Base-by-base conservation (phyloP, 2,888 invertebrate species). In the Bruchidius siliquastri region DNA sequence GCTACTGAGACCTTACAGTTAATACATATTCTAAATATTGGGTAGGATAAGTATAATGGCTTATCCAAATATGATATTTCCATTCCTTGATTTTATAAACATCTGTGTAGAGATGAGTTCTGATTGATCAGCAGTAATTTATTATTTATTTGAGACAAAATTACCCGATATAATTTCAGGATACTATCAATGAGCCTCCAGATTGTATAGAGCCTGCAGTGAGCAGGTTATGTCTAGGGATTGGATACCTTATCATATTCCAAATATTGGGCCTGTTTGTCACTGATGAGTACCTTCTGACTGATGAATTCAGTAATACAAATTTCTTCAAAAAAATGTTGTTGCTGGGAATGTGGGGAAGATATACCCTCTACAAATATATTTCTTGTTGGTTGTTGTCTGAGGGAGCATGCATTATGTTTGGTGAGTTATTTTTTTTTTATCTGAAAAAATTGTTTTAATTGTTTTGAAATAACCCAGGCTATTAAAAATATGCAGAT, bases 301-400 rank as follows among this genome's bases (percentile, higher is more conserved):
- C 91, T 0, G 88, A 90, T 0, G 90, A 91, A 10, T 94, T 90
- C 81, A 85, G 84, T 21, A 83, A 90, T 0, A 83, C 86, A 0
- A 85, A 88, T 0, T 89, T 92, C 74, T 81, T 91, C 13, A 89
- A 88, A 79, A 90, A 91, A 73, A 90, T 92, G 76, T 83, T 93
- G 21, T 86, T 93, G 74, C 85, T 95, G 77, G 95, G 94, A 0
- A 81, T 96, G 0, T 98, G 96, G 96, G 96, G 94, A 0, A 93
- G 96, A 83, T 90, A 94, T 73, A 91, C 92, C 20, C 87, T 98
- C 3, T 96, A 96, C 86, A 97, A 97, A 85, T 99, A 99, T 83
- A 94, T 98, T 71, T 93, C 95, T 0, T 95, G 94, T 84, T 99
- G 98, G 98, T 88, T 98, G 69, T 88, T 99, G 21, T 92, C 96